Base-by-base conservation (phyloP, 2,113 vertebrate genomes). In the Puffinus mauretanicus region DNA sequence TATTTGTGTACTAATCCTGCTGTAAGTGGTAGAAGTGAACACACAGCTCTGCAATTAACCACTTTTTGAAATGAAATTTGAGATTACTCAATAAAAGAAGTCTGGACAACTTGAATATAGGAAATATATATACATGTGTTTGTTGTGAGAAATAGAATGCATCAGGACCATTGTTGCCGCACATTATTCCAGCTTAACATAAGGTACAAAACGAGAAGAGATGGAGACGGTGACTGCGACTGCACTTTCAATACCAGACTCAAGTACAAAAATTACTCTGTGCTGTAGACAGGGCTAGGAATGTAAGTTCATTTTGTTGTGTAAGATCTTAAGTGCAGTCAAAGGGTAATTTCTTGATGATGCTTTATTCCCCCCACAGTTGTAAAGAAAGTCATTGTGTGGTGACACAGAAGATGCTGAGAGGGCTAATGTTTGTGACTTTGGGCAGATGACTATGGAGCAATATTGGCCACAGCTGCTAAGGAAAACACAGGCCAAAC, bases 41-140 rank as follows among this genome's bases (percentile, higher is more conserved):
- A 65, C 29, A 82, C 2, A 75, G 36, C 17, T 85, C 36, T 90
- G 24, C 49, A 55, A 54, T 67, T 76, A 81, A 52, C 26, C 34
- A 29, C 36, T 84, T 66, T 90, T 66, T 90, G 73, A 93, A 90
- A 87, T 65, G 46, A 85, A 51, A 62, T 77, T 78, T 66, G 34
- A 82, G 36, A 52, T 49, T 58, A 47, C 55, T 47, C 55, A 90
- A 61, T 73, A 65, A 76, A 80, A 80, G 30, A 72, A 81, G 7
- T 44, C 73, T 61, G 34, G 13, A 70, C 40, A 69, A 10, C 10
- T 83, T 77, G 25, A 92, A 82, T 51, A 82, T 21, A 38, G 22
- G 20, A 90, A 76, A 72, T 44, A 64, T 7, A 30, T 55, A 66
- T 4, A 2, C 17, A 46, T 0, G 0, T 14, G 32, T 67, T 85